Percentiles rank a stretch among this genome's conserved stretches.
These are phyloP conservation scores for Sphyrna mokarran DNA, from an alignment of 2,113 vertebrate genomes.

Conservation along the genomic window DNA sequence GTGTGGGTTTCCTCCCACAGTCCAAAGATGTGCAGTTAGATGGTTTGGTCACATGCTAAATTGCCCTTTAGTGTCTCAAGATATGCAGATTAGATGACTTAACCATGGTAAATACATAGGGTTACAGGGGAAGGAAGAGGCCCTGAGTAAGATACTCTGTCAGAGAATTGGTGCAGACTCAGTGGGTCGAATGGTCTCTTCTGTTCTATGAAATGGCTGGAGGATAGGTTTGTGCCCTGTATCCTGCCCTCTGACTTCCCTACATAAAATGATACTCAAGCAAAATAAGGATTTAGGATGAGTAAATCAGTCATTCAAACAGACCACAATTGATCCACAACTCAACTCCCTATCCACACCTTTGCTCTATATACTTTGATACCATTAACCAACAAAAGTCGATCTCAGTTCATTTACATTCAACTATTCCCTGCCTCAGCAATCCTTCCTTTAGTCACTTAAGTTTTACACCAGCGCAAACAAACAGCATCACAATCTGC, in stretches of 20 bases:
- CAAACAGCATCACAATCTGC: not conserved
- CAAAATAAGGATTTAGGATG: not conserved
- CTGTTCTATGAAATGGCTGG: not conserved
- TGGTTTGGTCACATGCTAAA: too few species aligned
- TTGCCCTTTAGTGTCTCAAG: too few species aligned
- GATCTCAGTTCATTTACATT: not conserved
- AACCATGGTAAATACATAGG: too few species aligned
- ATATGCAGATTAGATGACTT: too few species aligned
- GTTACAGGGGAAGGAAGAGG: too few species aligned
- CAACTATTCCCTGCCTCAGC: not conserved
- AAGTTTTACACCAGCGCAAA: not conserved
- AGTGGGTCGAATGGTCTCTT: too few species aligned
- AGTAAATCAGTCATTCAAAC: not conserved
- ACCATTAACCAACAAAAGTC: too few species aligned
- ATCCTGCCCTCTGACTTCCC: not conserved
- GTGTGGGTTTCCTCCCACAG: too few species aligned
- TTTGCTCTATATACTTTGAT: not conserved
- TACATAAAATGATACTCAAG: not conserved
- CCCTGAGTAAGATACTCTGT: too few species aligned
- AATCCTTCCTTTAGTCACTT: not conserved
- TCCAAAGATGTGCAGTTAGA: too few species aligned
- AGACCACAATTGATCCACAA: not conserved
- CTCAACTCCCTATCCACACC: not conserved
- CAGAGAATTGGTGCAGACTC: too few species aligned
- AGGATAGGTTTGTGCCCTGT: not conserved